Percentiles rank a stretch among this genome's conserved stretches.
Conservation (phyloP, 2,797 vertebrate genomes). For the Alcedo atthis region DNA sequence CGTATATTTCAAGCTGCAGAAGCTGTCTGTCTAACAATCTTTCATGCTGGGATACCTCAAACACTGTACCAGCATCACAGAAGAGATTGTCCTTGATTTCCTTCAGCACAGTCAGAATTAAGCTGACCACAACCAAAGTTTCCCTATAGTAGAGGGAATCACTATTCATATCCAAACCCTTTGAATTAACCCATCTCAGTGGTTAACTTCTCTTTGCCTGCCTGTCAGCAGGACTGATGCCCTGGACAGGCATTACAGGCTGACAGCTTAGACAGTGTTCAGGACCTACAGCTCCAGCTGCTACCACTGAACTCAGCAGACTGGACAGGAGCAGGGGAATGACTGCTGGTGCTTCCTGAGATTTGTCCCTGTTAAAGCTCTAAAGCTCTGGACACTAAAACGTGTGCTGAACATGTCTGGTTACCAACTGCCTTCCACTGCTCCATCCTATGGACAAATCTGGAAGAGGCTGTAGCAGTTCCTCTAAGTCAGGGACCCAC, state of each 20-base stretch:
- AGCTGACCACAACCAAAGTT: background rate
- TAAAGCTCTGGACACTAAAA: background rate
- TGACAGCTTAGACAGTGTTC: accelerated
- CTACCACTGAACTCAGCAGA: background rate
- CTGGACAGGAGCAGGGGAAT: background rate
- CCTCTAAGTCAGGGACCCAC: background rate
- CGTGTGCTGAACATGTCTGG: background rate
- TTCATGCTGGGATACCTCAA: background rate
- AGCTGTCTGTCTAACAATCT: background rate
- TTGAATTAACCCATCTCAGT: background rate
- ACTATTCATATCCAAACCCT: background rate
- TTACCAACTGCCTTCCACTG: background rate
- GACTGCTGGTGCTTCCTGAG: background rate
- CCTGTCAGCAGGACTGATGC: background rate
- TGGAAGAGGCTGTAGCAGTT: background rate
- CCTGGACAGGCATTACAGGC: background rate
- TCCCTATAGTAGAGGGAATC: background rate
- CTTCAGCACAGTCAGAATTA: background rate
- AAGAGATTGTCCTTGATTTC: background rate
- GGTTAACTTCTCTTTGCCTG: background rate
- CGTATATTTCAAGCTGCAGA: background rate
- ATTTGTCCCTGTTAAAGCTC: background rate
- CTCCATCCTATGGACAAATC: background rate
- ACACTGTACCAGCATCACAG: background rate
- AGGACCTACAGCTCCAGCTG: background rate